A percentile compares a stretch with the other conserved stretches of the same genome.
Conservation (phyloP, 2,888 invertebrate genomes). For the Lasioglossum malachurum region DNA sequence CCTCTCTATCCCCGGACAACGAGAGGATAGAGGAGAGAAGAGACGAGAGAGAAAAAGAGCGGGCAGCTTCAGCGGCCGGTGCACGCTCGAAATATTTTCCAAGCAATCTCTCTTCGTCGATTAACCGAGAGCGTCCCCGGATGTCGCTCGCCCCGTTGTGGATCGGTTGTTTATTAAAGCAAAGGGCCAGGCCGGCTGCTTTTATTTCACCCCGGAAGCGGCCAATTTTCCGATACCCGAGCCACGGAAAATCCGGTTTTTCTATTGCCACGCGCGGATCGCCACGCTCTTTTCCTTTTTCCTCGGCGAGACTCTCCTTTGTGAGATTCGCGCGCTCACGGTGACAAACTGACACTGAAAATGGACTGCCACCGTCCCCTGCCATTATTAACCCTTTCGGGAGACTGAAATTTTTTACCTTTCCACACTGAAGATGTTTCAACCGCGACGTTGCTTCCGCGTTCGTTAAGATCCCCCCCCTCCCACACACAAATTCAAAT, state of each 20-base stretch:
- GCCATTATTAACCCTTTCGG: not conserved
- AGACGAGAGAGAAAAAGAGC: not conserved
- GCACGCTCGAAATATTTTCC: conserved; percentile 57
- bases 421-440: not conserved
- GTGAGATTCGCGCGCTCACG: not conserved
- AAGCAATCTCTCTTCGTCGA: conserved; percentile 49
- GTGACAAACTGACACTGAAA: not conserved
- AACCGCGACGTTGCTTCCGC: too few relatives aligned
- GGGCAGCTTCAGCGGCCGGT: conserved; percentile 16
- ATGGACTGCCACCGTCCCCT: not conserved
- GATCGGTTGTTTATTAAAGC: conserved; percentile 53
- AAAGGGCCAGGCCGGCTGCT: not conserved
- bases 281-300: not conserved
- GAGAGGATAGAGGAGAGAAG: not conserved
- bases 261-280: not conserved
- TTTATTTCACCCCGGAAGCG: conserved; percentile 8
- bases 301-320: not conserved
- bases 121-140: conserved; percentile 38
- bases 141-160: conserved; percentile 1
- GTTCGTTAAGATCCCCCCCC: too few relatives aligned
- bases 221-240: conserved; percentile 7
- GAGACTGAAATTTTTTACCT: too few relatives aligned
- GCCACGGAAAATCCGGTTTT: not conserved
- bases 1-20: not conserved
- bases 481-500: too few relatives aligned